Conservation (phyloP, 92 coral and sea anemone genomes). For the Phenganax subtilis region DNA sequence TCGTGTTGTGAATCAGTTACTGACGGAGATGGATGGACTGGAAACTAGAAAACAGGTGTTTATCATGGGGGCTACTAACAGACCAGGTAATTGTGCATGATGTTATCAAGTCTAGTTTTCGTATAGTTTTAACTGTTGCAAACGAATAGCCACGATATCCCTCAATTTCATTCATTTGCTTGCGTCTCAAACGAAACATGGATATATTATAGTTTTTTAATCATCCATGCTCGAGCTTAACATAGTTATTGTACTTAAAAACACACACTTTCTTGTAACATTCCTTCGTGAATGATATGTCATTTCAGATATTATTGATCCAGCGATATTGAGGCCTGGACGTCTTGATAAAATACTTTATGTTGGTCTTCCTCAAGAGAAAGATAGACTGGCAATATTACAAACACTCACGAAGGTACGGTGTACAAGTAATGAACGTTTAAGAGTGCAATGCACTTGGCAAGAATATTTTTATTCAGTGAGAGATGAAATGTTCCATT, state of each 20-base stretch:
- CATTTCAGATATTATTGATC: slow-evolving; percentile 79
- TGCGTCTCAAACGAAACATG: too few species aligned
- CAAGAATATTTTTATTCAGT: too few species aligned
- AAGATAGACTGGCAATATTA: slow-evolving; percentile 83
- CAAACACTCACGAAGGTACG: slow-evolving; percentile 80
- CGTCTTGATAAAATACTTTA: slow-evolving; percentile 90
- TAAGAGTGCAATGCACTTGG: too few species aligned
- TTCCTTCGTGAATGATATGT: background rate
- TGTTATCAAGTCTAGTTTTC: background rate
- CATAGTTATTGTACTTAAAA: too few species aligned
- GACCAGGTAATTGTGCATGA: slow-evolving; percentile 64
- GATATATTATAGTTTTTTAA: too few species aligned
- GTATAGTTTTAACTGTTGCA: background rate
- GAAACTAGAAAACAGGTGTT: slow-evolving; percentile 95
- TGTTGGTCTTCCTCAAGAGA: slow-evolving; percentile 76
- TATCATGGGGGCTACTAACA: slow-evolving; percentile 94
- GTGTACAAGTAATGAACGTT: background rate
- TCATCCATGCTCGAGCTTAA: too few species aligned
- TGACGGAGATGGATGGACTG: slow-evolving; percentile 99
- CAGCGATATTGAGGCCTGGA: slow-evolving; percentile 94
- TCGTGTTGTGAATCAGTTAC: slow-evolving; percentile 93
- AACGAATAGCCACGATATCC: too few species aligned
- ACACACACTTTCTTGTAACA: background rate
- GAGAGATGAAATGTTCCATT: too few species aligned
- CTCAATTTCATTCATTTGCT: too few species aligned